A percentile compares a stretch with the other conserved stretches of the same genome.
Evolutionary conservation across 2,888 invertebrate genomes (phyloP).

Genomic region (Seladonia tumulorum): DNA sequence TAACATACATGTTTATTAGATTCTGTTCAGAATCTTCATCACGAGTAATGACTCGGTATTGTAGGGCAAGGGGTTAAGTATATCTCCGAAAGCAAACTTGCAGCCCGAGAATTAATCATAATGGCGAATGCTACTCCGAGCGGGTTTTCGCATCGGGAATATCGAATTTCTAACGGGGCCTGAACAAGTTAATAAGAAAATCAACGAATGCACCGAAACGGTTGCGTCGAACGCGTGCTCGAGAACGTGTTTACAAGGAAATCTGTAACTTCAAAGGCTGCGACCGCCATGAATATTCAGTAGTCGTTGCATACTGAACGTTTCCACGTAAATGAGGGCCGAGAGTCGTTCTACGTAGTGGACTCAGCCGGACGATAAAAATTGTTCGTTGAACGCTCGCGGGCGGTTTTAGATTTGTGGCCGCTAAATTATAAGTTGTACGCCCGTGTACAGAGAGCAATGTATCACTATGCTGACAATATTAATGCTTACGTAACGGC

Average conservation of each 20-base stretch:
- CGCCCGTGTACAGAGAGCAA: conserved; percentile 49
- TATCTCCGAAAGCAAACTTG: background rate
- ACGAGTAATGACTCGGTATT: no score
- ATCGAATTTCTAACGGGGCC: background rate
- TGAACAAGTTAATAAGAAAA: conserved; percentile 12
- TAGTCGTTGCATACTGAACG: conserved; percentile 7
- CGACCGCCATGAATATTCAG: conserved; percentile 28
- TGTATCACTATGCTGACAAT: conserved; percentile 52
- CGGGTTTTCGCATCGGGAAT: background rate
- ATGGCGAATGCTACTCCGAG: background rate
- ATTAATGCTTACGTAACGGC: conserved; percentile 51
- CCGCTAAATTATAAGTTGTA: conserved; percentile 45
- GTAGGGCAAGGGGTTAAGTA: background rate
- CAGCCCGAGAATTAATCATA: background rate
- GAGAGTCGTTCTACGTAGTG: conserved; percentile 19
- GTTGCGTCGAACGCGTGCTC: background rate
- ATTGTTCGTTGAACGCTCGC: conserved; percentile 30
- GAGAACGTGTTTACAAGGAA: conserved; percentile 12
- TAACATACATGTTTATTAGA: no score
- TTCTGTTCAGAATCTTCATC: no score
- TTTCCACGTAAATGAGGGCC: conserved; percentile 3
- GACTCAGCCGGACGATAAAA: conserved; percentile 36
- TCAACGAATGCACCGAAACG: background rate
- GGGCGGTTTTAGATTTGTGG: conserved; percentile 30
- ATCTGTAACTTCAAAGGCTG: conserved; percentile 21